Base-by-base conservation (phyloP, 2,888 invertebrate genomes). In the Drosophila mayaguana region DNA sequence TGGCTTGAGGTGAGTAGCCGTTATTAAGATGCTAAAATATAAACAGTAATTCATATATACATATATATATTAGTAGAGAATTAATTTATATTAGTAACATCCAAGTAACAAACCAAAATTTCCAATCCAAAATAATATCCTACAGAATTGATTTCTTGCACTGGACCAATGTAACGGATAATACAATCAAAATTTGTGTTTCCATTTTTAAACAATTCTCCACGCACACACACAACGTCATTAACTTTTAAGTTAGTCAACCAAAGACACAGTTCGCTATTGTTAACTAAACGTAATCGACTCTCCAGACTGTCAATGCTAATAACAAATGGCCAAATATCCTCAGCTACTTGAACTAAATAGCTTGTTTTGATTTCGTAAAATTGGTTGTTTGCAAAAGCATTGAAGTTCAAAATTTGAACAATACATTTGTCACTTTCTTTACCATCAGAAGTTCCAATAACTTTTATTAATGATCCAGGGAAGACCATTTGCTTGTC, bases 71-170 rank as follows among this genome's bases (percentile, higher is more conserved):
- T 16, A 25, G 16, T 16, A 28, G 14, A 32, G 18, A 18, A 14
- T 51, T 51, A 7, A 50, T 20, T 18, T n/a, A 57, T 20, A 2
- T n/a, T 12, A 16, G 25, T 25, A 46, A 46, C n/a, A 7, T 46
- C 7, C 2, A 14, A 14, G 8, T 16, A 38, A 4, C 28, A n/a
- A 40, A 95, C 95, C 93, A 94, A 92, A 81, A 95, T 83, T 83
- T 94, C 94, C 70, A 95, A 92, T 53, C 94, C 95, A 89, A 94
- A 94, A 88, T 94, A 94, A 87, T 94, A 94, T 84, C 94, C 93
- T 75, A 94, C 93, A 28, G 91, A 89, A 63, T 93, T 94, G 60
- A 94, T 90, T 71, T 94, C 94, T 66, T 92, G 90, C 59, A 94
- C 94, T 55, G 92, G 90, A 38, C 95, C 95, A 80, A 94, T 94